phyloP scores from a whole-genome alignment of 1,140 invertebrate species.

The Aphelenchoides avenae region DNA sequence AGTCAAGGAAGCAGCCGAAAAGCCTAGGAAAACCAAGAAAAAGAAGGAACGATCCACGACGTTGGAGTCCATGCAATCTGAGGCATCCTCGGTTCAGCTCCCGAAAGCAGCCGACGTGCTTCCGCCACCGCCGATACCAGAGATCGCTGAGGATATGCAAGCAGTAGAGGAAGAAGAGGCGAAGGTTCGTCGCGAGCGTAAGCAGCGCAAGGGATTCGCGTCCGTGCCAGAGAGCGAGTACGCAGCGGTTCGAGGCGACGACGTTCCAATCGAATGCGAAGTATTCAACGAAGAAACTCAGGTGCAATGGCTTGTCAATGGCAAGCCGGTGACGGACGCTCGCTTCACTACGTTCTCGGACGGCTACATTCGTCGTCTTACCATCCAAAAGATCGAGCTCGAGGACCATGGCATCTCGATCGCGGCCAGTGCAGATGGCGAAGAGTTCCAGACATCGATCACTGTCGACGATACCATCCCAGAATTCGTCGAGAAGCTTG shows the following conservation, averaged over 20 bases:
- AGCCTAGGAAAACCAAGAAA: conserved; percentile 16
- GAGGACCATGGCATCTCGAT: no score
- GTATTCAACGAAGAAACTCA: conserved; percentile 34
- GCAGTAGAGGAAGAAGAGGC: conserved; percentile 8
- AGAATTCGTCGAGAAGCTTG: no score
- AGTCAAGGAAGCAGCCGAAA: not conserved
- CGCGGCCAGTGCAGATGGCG: no score
- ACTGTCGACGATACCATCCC: no score
- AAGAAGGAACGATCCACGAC: no score
- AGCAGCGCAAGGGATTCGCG: no score
- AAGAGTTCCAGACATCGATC: no score
- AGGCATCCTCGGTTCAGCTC: not conserved
- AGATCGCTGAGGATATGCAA: conserved; percentile 16
- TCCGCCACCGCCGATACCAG: conserved; percentile 6
- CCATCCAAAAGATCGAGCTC: no score
- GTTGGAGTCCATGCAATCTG: no score
- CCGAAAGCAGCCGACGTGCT: not conserved
- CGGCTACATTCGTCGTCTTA: no score
- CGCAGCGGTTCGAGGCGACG: conserved; percentile 37
- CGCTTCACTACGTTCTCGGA: no score
- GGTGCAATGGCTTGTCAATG: conserved; percentile 39
- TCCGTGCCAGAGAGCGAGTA: conserved; percentile 2
- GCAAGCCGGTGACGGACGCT: conserved; percentile 31
- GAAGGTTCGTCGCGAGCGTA: no score
- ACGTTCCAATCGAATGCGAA: conserved; percentile 34